phyloP scores from a whole-genome alignment of 92 coral and sea anemone genomes.

The Phenganax subtilis region DNA sequence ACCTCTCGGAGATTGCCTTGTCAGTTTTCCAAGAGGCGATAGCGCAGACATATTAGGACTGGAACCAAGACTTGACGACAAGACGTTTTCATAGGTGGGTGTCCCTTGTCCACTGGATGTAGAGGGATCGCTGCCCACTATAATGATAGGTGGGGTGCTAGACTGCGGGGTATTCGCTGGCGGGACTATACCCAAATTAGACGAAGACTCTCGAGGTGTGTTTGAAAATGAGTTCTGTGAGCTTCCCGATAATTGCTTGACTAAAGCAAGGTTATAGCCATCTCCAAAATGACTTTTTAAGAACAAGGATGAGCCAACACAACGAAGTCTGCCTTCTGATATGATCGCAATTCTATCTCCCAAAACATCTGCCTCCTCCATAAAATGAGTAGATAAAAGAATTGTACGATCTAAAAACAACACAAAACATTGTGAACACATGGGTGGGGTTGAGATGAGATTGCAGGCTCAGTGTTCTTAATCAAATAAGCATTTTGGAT shows the following conservation, averaged over 20 bases:
- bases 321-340: slow-evolving; percentile 90
- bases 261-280: slow-evolving; percentile 87
- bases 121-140: neutral
- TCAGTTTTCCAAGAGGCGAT: slow-evolving; percentile 22
- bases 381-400: slow-evolving; percentile 90
- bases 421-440: neutral
- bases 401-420: slow-evolving; percentile 71
- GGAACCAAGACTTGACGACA: slow-evolving; percentile 25
- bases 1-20: slow-evolving; percentile 39
- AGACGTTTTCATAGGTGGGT: neutral
- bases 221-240: slow-evolving; percentile 30
- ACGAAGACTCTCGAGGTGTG: slow-evolving; percentile 25
- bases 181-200: slow-evolving; percentile 13
- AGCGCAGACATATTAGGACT: slow-evolving; percentile 32
- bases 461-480: too few relatives aligned
- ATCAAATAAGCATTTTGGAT: too few relatives aligned
- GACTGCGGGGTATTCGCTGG: slow-evolving; percentile 14
- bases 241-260: slow-evolving; percentile 72
- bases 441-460: too few relatives aligned
- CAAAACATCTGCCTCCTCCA: slow-evolving; percentile 98
- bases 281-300: slow-evolving; percentile 93
- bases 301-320: slow-evolving; percentile 93
- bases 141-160: slow-evolving; percentile 17
- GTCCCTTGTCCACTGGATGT: neutral
- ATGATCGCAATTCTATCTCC: slow-evolving; percentile 96